Evolutionary conservation across 2,888 invertebrate species (phyloP).

Genomic region (Spatulosminthurus flaviceps): DNA sequence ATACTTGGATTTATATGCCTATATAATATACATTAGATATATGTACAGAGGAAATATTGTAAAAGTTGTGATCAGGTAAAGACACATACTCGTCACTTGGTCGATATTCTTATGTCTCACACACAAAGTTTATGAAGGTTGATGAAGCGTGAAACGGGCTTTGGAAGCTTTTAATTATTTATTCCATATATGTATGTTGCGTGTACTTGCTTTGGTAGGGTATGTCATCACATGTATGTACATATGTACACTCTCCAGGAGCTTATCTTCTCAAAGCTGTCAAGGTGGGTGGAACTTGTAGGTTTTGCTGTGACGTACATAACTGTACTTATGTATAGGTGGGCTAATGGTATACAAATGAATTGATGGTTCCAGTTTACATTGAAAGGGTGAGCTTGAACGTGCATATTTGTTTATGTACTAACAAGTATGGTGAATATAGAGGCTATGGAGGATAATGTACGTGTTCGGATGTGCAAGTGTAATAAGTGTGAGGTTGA

Average conservation of each 20-base stretch:
- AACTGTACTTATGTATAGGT: too few species aligned
- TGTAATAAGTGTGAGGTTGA: background rate
- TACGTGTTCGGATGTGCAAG: background rate
- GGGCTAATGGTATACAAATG: too few species aligned
- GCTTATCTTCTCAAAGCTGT: too few species aligned
- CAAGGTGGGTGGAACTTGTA: too few species aligned
- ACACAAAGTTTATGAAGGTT: conserved; percentile 20
- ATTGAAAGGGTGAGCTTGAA: too few species aligned
- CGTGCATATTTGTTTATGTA: background rate
- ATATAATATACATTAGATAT: background rate
- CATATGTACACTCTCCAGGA: background rate
- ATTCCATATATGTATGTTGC: background rate
- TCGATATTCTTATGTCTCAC: conserved; percentile 30
- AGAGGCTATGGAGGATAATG: too few species aligned
- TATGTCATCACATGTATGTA: too few species aligned
- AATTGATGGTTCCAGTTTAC: too few species aligned
- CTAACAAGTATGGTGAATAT: too few species aligned
- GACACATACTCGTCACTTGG: background rate
- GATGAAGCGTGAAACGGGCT: conserved; percentile 37
- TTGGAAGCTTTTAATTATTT: conserved; percentile 41
- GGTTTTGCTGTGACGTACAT: too few species aligned
- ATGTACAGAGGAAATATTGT: conserved; percentile 4
- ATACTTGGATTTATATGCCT: background rate
- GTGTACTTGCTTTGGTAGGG: too few species aligned
- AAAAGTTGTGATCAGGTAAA: background rate